Percentiles rank a stretch among this genome's conserved stretches.
These are phyloP conservation scores for Nomada lathburiana DNA, from an alignment of 2,888 invertebrate genomes.

Conservation along the genomic window DNA sequence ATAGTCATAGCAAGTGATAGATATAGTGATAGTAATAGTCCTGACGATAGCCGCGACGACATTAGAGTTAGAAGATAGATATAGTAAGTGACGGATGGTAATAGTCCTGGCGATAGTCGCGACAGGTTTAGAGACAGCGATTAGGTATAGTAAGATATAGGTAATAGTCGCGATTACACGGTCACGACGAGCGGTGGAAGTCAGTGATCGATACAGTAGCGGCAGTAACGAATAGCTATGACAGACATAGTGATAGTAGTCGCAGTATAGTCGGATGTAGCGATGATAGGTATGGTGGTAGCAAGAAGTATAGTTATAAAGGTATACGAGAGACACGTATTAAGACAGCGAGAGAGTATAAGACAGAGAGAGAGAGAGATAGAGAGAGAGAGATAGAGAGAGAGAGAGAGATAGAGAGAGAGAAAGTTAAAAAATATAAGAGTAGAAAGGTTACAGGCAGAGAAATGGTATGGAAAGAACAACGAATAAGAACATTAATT, in stretches of 20 bases:
- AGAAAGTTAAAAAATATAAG: constrained; percentile 1
- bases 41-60: no score
- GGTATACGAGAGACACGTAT: constrained; percentile 56
- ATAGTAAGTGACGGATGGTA: constrained; percentile 42
- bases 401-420: constrained; percentile 35
- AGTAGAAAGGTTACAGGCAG: constrained; percentile 5
- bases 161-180: no score
- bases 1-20: constrained; percentile 50
- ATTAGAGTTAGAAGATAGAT: constrained; percentile 30
- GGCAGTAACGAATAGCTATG: not conserved
- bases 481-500: not conserved
- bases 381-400: constrained; percentile 43
- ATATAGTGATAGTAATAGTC: constrained; percentile 30
- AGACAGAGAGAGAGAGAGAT: constrained; percentile 48
- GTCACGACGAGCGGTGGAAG: no score
- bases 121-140: not conserved
- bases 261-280: not conserved
- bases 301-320: constrained; percentile 55
- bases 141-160: no score
- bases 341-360: constrained; percentile 49
- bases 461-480: not conserved
- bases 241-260: constrained; percentile 42
- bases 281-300: constrained; percentile 20
- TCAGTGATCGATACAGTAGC: not conserved
- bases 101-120: not conserved